Base-by-base conservation (phyloP, 2,888 invertebrate species). In the Plusia festucae region DNA sequence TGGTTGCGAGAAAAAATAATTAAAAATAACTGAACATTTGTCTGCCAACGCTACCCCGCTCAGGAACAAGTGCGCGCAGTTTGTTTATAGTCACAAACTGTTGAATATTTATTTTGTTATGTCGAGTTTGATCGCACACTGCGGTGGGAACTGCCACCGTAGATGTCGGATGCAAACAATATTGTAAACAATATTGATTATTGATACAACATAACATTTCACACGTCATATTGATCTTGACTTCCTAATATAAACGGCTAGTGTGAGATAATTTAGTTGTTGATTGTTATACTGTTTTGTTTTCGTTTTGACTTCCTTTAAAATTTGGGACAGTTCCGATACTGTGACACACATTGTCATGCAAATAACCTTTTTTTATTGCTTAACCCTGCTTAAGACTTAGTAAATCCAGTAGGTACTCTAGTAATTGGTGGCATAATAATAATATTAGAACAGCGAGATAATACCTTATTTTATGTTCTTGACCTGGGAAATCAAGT, bases 101-200 rank as follows among this genome's bases (percentile, higher is more conserved):
- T 90, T 92, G 91, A 91, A 94, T 93, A 94, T 94, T 94, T 94
- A 94, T 94, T 94, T 94, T 93, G 90, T 92, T 93, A 91, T 84
- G 90, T 87, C 85, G 85, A 82, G 88, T 89, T 85, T 87, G 88
- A 91, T 93, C 91, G 91, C 91, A 91, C 92, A 92, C 88, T 88
- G 79, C 84, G 85, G 90, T 94, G 94, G 93, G 94, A 94, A 94
- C 91, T 69, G 64, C 65, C 62, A 53, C 70, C 72, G 74, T 72
- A 82, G 79, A 74, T 66, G 72, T 82, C 79, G 82, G 85, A 84
- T 84, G 82, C 83, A 88, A 86, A 88, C 85, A 85, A 67, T 81
- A 77, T 71, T 82, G 74, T 82, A 85, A 88, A 88, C 85, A 85
- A 73, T 85, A 84, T 80, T 73, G 76, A 79, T 80, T 79, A 80